Base-by-base conservation (phyloP, 2,113 vertebrate genomes). In the Galbula dea region DNA sequence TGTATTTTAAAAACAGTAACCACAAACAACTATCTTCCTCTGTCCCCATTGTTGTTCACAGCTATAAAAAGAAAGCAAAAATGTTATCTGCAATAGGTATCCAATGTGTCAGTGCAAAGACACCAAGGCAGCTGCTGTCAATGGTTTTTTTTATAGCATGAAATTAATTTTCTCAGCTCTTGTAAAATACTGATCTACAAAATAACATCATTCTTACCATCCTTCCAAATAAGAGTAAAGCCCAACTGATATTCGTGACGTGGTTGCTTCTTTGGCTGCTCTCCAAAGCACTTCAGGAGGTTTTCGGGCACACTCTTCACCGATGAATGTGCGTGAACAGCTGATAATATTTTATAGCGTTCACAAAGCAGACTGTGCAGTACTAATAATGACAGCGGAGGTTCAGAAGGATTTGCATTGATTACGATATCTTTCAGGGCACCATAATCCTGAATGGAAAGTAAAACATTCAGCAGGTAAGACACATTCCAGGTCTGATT, bases 161-260 rank as follows among this genome's bases (percentile, higher is more conserved):
- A 30, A 29, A 57, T 84, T 57, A 3, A 51, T 58, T 75, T 94
- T 78, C 30, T 88, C 30, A 77, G 27, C 20, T 26, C 48, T 0
- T 68, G 4, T 74, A 49, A 85, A 69, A 68, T 26, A 77, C 0
- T 36, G 12, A n/a, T 51, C 11, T 78, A 24, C 18, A 75, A 62
- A 30, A 11, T 37, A 88, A 62, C 36, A 54, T 49, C 4, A 16
- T 45, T 75, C 98, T 98, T 97, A 99, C 99, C 99, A 7, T 99
- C 98, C 97, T 99, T 99, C 99, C 99, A 99, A 96, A 99, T 99
- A 22, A 99, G 98, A 57, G 99, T 99, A 90, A 99, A 99, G 66
- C 98, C 99, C 83, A 99, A 63, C 94, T 99, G 98, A 91, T 99
- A 99, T 7, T 98, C 96, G 0, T 99, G 98, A 46, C 99, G 99